Conservation (phyloP, 1,140 invertebrate species). For the Hyphantria cunea region DNA sequence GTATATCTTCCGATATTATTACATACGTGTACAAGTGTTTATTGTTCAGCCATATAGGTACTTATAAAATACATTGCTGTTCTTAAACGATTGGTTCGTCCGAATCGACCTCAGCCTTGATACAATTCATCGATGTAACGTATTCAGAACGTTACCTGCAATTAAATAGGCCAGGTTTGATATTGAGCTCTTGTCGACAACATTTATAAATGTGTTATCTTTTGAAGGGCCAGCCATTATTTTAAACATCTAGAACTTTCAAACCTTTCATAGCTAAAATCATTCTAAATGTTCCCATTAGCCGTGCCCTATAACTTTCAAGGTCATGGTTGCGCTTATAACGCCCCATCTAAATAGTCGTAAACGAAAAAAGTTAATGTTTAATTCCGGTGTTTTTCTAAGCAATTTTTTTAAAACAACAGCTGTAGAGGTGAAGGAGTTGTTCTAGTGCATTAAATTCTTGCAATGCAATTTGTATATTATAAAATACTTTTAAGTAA, state of each 20-base stretch:
- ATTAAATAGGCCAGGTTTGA: no score
- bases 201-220: no score
- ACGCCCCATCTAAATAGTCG: neutral
- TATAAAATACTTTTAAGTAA: no score
- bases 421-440: no score
- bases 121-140: constrained; percentile 4
- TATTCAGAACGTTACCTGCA: neutral
- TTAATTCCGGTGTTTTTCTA: neutral
- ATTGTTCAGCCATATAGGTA: neutral
- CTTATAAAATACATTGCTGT: constrained; percentile 35
- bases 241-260: neutral
- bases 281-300: neutral
- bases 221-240: no score
- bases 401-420: no score
- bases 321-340: neutral
- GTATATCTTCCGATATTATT: neutral
- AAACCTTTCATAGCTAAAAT: neutral
- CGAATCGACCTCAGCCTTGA: constrained; percentile 31
- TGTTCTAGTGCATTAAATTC: no score
- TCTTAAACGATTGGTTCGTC: constrained; percentile 33
- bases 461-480: no score
- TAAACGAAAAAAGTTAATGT: neutral
- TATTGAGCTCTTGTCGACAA: no score
- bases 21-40: neutral
- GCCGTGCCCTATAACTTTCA: neutral